Evolutionary conservation across 2,888 invertebrate genomes (phyloP), one percentile per base, ranked within the genome.

Genomic region (Cryptocephalus primarius): DNA sequence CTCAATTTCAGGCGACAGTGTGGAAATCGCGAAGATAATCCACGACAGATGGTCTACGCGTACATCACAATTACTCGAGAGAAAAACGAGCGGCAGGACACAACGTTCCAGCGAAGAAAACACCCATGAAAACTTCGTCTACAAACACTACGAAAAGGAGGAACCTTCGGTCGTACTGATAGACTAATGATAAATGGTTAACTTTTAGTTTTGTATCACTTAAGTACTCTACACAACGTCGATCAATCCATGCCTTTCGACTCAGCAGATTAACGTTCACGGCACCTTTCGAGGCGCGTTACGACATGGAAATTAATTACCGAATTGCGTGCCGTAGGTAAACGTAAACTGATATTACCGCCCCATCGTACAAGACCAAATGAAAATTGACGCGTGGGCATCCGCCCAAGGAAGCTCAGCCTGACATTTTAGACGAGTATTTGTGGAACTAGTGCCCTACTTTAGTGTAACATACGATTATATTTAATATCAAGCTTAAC

Each of bases 11-110:
- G 67, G 66, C 33, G 54, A 66, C 48, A 52, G 61, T 4, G 47
- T 65, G 14, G 54, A 58, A 51, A 54, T 61, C 33, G 66, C 66
- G 1, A 55, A 50, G 42, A 40, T 48, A 32, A 62, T 67, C 34
- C 57, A 61, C 43, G 42, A 49, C 8, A 61, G 59, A 53, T 64
- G 53, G 51, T 22, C 22, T 32, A 34, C 32, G 32, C n/a, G 9
- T 13, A 12, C 1, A 9, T 33, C 6, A 31, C n/a, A 4, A 12
- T 13, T 1, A 8, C 13, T 8, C 12, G 12, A 10, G 8, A 1
- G 9, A 32, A 39, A 32, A 14, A 40, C 13, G 8, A 44, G 33
- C n/a, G 44, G 12, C 11, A 40, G 49, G 8, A 34, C 22, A n/a
- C 44, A 44, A 39, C 38, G 49, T 8, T 44, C 49, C 12, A 49